phyloP scores from a whole-genome alignment of 2,113 vertebrate genomes.

The Halcyon malimbica region DNA sequence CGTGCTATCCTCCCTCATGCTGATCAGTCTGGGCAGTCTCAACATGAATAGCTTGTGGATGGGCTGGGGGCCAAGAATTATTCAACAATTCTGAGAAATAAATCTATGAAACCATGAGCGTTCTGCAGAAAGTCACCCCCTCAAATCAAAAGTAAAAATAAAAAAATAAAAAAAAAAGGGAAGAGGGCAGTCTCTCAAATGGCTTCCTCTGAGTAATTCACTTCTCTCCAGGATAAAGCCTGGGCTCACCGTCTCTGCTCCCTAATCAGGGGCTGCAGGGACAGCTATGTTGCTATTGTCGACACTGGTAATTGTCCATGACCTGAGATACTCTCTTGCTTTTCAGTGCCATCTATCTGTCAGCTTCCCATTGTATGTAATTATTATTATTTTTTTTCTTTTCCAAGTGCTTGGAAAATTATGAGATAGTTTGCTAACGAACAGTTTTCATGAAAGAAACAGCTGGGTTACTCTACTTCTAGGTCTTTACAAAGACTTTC shows the following conservation, averaged over 20 bases:
- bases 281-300: not conserved
- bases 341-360: constrained; percentile 11
- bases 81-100: constrained; percentile 1
- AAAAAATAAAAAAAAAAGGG: not conserved
- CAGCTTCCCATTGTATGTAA: not conserved
- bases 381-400: not conserved
- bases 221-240: not conserved
- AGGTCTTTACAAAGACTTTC: constrained; percentile 39
- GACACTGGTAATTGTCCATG: not conserved
- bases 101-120: not conserved
- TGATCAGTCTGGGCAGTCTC: not conserved
- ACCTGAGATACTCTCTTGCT: not conserved
- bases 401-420: constrained; percentile 16
- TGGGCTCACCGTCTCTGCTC: not conserved
- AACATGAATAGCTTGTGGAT: not conserved
- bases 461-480: constrained; percentile 10
- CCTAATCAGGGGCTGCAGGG: not conserved
- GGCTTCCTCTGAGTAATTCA: not conserved
- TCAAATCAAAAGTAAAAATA: not conserved
- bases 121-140: not conserved
- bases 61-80: accelerated
- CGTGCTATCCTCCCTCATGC: not conserved
- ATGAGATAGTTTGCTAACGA: constrained; percentile 52
- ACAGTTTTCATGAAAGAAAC: constrained; percentile 34
- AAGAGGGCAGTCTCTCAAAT: not conserved